A percentile compares a stretch with the other conserved stretches of the same genome.
These are phyloP conservation scores for Actinia equina DNA, from an alignment of 64 coral and sea anemone species.

Conservation along the genomic window DNA sequence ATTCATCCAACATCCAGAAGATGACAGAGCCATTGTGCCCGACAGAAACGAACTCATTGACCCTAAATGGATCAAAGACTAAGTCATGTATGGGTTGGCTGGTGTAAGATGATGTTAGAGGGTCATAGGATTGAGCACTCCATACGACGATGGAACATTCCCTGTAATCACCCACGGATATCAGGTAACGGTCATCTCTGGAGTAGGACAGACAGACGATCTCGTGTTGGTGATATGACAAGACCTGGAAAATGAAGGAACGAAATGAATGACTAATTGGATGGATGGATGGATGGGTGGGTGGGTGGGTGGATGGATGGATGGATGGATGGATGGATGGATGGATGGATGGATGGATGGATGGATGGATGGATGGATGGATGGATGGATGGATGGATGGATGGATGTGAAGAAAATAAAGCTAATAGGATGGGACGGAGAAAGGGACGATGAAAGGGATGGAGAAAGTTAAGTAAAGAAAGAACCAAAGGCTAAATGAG, in stretches of 20 bases:
- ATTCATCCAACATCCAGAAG: slow-evolving; percentile 97
- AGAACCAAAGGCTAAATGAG: too few species aligned
- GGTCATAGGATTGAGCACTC: slow-evolving; percentile 67
- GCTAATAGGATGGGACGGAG: too few species aligned
- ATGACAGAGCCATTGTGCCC: slow-evolving; percentile 77
- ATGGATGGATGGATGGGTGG: neutral
- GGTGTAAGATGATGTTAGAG: slow-evolving; percentile 80
- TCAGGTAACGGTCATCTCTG: slow-evolving; percentile 89
- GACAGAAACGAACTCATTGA: slow-evolving; percentile 90
- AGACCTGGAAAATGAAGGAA: slow-evolving; percentile 39
- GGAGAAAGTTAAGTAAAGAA: too few species aligned
- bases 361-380: too few species aligned
- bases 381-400: too few species aligned
- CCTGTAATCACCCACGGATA: slow-evolving; percentile 94
- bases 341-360: too few species aligned
- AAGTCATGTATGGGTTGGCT: slow-evolving; percentile 79
- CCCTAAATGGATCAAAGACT: slow-evolving; percentile 84
- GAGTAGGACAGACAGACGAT: slow-evolving; percentile 86
- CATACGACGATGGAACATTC: slow-evolving; percentile 95
- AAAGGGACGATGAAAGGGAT: too few species aligned
- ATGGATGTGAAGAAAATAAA: too few species aligned
- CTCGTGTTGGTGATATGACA: slow-evolving; percentile 81
- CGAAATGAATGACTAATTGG: neutral
- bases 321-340: too few species aligned
- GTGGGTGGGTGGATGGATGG: too few species aligned